Base-by-base conservation (phyloP, 1,140 invertebrate genomes). In the Melitaea cinxia region DNA sequence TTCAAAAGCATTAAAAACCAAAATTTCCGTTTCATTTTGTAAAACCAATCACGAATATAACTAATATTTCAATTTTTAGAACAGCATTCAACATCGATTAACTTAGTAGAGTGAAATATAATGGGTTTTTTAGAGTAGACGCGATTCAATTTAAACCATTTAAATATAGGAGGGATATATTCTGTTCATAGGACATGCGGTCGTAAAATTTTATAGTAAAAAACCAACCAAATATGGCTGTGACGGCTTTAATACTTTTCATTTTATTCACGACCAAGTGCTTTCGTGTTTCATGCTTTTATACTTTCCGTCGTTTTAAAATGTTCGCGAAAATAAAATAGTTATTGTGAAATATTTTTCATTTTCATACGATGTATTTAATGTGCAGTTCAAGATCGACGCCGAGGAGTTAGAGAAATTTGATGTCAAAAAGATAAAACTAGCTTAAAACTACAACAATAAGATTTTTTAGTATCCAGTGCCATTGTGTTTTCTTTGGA, bases 221-320 rank as follows among this genome's bases (percentile, higher is more conserved):
- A 47, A 47, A 47, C 21, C 3, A 2, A 39, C 19, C 1, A 10
- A 12, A 26, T 12, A 26, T 9, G 12, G 39, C 7, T 26, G 37
- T 57, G 14, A 57, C 37, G n/a, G 23, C 6, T 45, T 45, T 56
- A 26, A 26, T 1, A 57, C 15, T 57, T 57, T 56, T 57, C 24
- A 10, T 14, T 26, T 26, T 57, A 28, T 45, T 57, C 35, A 57
- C 33, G 54, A 42, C 17, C 35, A 39, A 42, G 21, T 45, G 19
- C 21, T 17, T 28, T 57, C 54, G 15, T 19, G 37, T 42, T 57
- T 45, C 54, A 37, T 19, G 54, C 35, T 42, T 15, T 39, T 42
- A 57, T 42, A 26, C 37, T 42, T 45, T 42, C 14, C 37, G 37
- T 42, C 21, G 33, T 21, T 23, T 47, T 17, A 17, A 42, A 57